A percentile compares a stretch with the other conserved stretches of the same genome.
These are phyloP conservation scores for Sisor rabdophorus DNA, from an alignment of 2,113 vertebrate species.

Conservation along the genomic window DNA sequence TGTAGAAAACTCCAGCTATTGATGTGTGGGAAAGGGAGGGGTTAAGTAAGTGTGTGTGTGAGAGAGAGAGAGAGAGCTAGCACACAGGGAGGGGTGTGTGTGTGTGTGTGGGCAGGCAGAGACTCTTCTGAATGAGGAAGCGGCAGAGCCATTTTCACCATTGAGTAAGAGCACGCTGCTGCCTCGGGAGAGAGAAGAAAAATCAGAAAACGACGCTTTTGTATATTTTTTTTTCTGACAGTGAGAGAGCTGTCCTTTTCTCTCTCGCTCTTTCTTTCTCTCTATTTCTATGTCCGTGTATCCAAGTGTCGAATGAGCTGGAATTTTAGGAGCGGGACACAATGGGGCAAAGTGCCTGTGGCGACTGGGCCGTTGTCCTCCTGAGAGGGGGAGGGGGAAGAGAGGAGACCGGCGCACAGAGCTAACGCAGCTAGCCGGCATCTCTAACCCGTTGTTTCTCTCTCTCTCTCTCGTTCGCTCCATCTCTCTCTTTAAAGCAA, in stretches of 20 bases:
- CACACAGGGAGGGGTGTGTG: slow-evolving; percentile 37
- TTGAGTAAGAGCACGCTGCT: slow-evolving; percentile 72
- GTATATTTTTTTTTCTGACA: slow-evolving; percentile 35
- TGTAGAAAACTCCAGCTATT: slow-evolving; percentile 39
- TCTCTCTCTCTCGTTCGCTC: slow-evolving; percentile 10
- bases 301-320: slow-evolving; percentile 52
- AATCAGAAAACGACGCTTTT: slow-evolving; percentile 56
- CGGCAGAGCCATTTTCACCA: slow-evolving; percentile 76
- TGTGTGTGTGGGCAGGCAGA: slow-evolving; percentile 71
- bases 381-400: slow-evolving; percentile 75
- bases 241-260: slow-evolving; percentile 38
- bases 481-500: slow-evolving; percentile 17
- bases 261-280: slow-evolving; percentile 34
- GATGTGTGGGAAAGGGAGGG: slow-evolving; percentile 52
- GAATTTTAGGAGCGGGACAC: slow-evolving; percentile 64
- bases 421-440: slow-evolving; percentile 72
- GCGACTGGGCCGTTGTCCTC: slow-evolving; percentile 75
- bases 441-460: slow-evolving; percentile 52
- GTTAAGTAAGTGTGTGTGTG: slow-evolving; percentile 51
- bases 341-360: slow-evolving; percentile 74
- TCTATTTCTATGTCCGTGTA: slow-evolving; percentile 34
- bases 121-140: slow-evolving; percentile 73
- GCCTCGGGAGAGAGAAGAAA: slow-evolving; percentile 41
- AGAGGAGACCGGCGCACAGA: slow-evolving; percentile 72
- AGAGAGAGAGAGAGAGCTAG: slow-evolving; percentile 58